Base-by-base conservation (phyloP, 2,888 invertebrate genomes). In the Caenorhabditis zanzibari region DNA sequence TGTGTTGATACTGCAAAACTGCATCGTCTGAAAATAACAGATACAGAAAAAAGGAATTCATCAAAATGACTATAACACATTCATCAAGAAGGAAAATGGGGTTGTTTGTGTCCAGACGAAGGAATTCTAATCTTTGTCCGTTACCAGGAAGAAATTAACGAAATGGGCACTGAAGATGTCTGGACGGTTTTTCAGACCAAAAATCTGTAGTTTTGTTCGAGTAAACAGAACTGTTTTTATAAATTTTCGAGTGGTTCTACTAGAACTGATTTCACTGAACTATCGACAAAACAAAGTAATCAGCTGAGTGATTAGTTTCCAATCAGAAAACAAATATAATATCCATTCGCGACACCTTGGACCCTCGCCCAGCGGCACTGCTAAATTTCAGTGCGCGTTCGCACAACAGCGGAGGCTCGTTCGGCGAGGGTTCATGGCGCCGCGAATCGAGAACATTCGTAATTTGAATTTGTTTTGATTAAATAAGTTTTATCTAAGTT, bases 111-210 rank as follows among this genome's bases (percentile, higher is more conserved):
- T 26, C 47, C 47, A 28, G 19, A 26, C 3, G 47, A 19, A 63
- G 44, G 49, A 66, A 66, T 66, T 66, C 35, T 49, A 66, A 66
- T 63, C 66, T 66, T 66, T 66, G 66, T 66, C 22, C 66, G 66
- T 66, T 66, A 49, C 66, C 52, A 66, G 24, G 66, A 54, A 54
- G 49, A 32, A 49, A 28, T 10, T 16, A n/a, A 22, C 6, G 19
- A 6, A 19, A 26, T 54, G 52, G 35, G 49, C 49, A 35, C 66
- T 66, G 22, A 66, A 66, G 12, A 49, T 35, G 66, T 66, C 66
- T 66, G 49, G 19, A 49, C 38, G 41, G 28, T 44, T 66, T 66
- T 66, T 19, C 47, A 66, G 49, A 66, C 41, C 66, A 66, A 14
- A 66, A 66, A 66, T 22, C 64, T 66, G 47, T 19, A 28, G 64